Conservation (phyloP, 2,797 vertebrate genomes). For the Eurystomus glaucurus region DNA sequence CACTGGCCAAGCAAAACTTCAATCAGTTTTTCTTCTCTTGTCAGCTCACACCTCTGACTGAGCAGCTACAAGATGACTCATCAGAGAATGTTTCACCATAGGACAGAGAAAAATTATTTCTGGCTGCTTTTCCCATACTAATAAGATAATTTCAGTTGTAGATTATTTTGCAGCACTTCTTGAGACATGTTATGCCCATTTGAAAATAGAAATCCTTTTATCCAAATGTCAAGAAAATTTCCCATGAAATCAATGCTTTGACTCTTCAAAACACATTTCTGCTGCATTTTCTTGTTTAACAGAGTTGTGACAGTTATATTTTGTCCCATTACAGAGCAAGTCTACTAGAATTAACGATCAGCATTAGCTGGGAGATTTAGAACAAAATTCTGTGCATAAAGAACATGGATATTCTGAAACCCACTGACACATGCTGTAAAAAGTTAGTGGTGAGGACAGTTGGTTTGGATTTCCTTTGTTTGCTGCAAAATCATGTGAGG, state of each 20-base stretch:
- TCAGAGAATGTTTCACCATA: slow-evolving; percentile 3
- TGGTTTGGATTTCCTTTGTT: not conserved
- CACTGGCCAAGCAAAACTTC: slow-evolving; percentile 63
- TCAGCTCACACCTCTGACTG: slow-evolving; percentile 64
- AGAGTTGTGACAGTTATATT: not conserved
- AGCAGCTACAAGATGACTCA: slow-evolving; percentile 65
- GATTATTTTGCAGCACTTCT: slow-evolving; percentile 29
- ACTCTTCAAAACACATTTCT: not conserved
- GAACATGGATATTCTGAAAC: not conserved
- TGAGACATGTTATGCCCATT: slow-evolving; percentile 2
- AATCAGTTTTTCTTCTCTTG: slow-evolving; percentile 58
- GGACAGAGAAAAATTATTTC: slow-evolving; percentile 47
- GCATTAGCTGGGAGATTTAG: not conserved
- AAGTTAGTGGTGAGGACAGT: not conserved
- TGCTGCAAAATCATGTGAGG: slow-evolving; percentile 8
- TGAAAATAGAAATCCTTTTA: slow-evolving; percentile 64
- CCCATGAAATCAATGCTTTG: slow-evolving; percentile 10
- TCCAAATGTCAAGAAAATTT: slow-evolving; percentile 55
- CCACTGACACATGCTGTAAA: not conserved
- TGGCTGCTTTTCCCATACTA: slow-evolving; percentile 44
- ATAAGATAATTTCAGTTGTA: slow-evolving; percentile 59
- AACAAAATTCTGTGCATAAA: not conserved
- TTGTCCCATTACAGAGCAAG: not conserved
- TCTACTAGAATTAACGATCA: not conserved
- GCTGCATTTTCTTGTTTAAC: not conserved